These are phyloP conservation scores for Chrysolina oricalcia DNA, from an alignment of 2,888 invertebrate genomes.

Conservation along the genomic window DNA sequence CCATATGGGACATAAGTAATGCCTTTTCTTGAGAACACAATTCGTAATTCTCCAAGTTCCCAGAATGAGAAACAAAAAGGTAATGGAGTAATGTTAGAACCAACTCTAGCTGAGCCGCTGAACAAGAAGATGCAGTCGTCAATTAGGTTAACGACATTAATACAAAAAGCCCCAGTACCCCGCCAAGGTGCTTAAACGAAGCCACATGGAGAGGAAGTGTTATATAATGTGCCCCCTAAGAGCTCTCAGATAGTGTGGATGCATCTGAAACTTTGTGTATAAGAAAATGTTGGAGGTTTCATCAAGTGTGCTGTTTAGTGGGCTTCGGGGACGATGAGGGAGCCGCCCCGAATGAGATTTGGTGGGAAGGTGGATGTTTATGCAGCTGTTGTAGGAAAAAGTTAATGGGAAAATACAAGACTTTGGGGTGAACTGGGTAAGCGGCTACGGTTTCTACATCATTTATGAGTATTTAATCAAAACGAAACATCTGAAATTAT, in stretches of 20 bases:
- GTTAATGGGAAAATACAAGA: background rate
- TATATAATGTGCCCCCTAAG: conserved; percentile 58
- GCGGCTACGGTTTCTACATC: background rate
- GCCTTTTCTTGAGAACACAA: conserved; percentile 10
- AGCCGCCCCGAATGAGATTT: background rate
- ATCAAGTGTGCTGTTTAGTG: conserved; percentile 45
- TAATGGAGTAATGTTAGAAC: conserved; percentile 18
- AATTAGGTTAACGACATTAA: conserved; percentile 53
- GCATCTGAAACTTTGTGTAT: conserved; percentile 55
- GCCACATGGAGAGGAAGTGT: conserved; percentile 48
- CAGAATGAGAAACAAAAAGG: background rate
- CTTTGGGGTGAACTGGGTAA: background rate
- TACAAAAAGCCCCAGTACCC: conserved; percentile 48
- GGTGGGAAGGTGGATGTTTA: conserved; percentile 4
- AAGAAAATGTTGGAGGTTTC: conserved; percentile 37
- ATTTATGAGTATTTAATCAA: too few relatives aligned
- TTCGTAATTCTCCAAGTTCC: conserved; percentile 3
- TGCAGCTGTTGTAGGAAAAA: background rate
- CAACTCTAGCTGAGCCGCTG: conserved; percentile 17
- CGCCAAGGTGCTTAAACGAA: conserved; percentile 41
- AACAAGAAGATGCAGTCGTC: conserved; percentile 49
- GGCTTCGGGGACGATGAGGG: conserved; percentile 51
- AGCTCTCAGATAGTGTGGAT: conserved; percentile 49
- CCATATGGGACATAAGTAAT: conserved; percentile 17
- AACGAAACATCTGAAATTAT: too few relatives aligned